Percentiles rank a stretch among this genome's conserved stretches.
Evolutionary conservation across 2,797 vertebrate genomes (phyloP).

Genomic region (Orestias chungarensis): DNA sequence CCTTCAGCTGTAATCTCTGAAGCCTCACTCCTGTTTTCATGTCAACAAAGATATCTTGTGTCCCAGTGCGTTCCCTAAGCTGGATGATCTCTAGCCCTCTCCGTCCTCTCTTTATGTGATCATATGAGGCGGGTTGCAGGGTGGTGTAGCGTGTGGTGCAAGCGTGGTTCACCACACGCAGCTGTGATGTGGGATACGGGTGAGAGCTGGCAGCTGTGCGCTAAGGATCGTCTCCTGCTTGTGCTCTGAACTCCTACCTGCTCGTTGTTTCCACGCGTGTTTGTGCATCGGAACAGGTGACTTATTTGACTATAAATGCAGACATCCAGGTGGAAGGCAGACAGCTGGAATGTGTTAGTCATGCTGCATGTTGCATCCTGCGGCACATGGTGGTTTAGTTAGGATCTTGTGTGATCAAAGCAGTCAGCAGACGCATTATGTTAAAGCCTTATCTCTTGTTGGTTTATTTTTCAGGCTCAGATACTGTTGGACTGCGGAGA

Average conservation of each 20-base stretch:
- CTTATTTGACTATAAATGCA: conserved; percentile 24
- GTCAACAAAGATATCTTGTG: conserved; percentile 46
- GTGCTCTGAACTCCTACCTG: conserved; percentile 15
- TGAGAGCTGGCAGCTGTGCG: conserved; percentile 53
- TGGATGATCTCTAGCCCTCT: background rate
- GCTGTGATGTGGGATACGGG: conserved; percentile 74
- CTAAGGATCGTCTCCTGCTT: conserved; percentile 37
- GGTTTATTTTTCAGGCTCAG: conserved; percentile 81
- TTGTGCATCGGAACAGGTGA: conserved; percentile 55
- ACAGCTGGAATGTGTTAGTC: conserved; percentile 63
- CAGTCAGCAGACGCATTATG: background rate
- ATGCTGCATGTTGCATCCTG: conserved; percentile 60
- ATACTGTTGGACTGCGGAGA: conserved; percentile 93
- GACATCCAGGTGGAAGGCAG: conserved; percentile 45
- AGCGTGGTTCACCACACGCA: conserved; percentile 49
- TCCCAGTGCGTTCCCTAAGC: conserved; percentile 28
- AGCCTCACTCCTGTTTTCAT: conserved; percentile 31
- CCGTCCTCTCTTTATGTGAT: conserved; percentile 45
- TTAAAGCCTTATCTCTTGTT: conserved; percentile 14
- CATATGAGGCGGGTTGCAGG: conserved; percentile 51
- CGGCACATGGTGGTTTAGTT: conserved; percentile 12
- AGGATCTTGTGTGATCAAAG: background rate
- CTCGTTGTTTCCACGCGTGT: conserved; percentile 53
- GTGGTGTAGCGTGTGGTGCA: conserved; percentile 67
- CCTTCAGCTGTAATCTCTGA: conserved; percentile 44